Evolutionary conservation across 2,888 invertebrate species (phyloP), one percentile per base, ranked within the genome.

Genomic region (Epiperipatus broadwayi): DNA sequence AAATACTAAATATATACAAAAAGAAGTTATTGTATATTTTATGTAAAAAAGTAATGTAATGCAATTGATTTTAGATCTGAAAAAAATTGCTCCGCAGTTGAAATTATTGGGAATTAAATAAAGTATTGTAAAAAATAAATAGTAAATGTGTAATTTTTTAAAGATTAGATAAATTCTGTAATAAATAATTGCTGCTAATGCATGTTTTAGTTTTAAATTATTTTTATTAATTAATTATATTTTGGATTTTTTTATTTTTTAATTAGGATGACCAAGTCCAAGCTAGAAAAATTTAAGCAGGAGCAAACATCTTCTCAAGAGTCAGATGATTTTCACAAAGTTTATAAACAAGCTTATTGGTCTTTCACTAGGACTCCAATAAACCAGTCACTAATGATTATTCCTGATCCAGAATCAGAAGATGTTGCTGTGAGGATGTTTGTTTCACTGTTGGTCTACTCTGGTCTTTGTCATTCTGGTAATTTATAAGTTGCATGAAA

Each of bases 311-410:
- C 46, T 35, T 41, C 44, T 33, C 41, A 45, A 12, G 72, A 74
- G 43, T 73, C 75, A 39, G 77, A 78, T 15, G 83, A 84, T 61
- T 74, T 75, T 29, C 83, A 83, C 60, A 83, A 83, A 60, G 78
- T 79, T 37, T 84, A 78, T 59, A 75, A 78, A 7, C 73, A 79
- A 45, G 73, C 71, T 15, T 85, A 77, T 63, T 91, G 89, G 89
- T 77, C 83, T 29, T 91, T 87, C 63, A 76, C 78, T 52, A 72
- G 84, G 46, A 71, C 75, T 43, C 68, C 72, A 5, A 62, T 87
- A 40, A 71, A 75, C 2, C 84, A 85, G 60, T 78, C 79, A 50
- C 69, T 91, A 43, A 78, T 78, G 40, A 72, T 77, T 50, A 68
- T 87, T 43, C 74, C 78, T 37, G 85, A 87, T 58, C 72, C 75